These are phyloP conservation scores for Oscheius sp. DNA, from an alignment of 2,888 invertebrate species.

Conservation along the genomic window DNA sequence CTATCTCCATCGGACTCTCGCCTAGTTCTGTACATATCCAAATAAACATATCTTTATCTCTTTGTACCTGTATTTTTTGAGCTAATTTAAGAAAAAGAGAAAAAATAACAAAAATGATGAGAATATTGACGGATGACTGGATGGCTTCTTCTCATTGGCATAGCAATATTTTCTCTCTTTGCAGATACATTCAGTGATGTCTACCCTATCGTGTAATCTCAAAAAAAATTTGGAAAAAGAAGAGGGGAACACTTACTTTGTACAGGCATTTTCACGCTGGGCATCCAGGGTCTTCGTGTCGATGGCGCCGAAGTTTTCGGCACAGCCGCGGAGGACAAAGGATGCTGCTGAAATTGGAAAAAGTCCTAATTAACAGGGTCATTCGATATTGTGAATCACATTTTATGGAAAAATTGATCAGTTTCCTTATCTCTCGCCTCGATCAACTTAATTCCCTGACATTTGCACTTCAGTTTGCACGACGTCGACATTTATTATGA, in stretches of 20 bases:
- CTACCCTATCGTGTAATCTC: conserved; percentile 64
- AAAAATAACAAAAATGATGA: not conserved
- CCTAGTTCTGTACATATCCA: not conserved
- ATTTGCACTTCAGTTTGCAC: not conserved
- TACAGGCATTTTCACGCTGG: conserved; percentile 62
- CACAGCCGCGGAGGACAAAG: conserved; percentile 69
- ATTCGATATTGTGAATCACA: not conserved
- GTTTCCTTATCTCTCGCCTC: not conserved
- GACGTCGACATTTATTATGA: not conserved
- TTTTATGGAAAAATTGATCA: not conserved
- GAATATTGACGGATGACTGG: not conserved
- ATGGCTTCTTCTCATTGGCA: conserved; percentile 37
- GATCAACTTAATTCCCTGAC: not conserved
- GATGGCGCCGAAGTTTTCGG: conserved; percentile 68
- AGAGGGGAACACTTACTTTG: conserved; percentile 36
- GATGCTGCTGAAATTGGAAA: conserved; percentile 40
- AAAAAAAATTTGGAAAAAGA: conserved; percentile 22
- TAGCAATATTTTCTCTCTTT: conserved; percentile 63
- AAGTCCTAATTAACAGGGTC: not conserved
- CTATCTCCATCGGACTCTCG: conserved; percentile 55
- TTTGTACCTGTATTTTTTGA: conserved; percentile 17
- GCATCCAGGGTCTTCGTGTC: conserved; percentile 55
- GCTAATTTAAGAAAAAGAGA: conserved; percentile 3
- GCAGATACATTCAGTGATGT: conserved; percentile 70
- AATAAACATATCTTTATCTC: conserved; percentile 6